Base-by-base conservation (phyloP, 2,888 invertebrate species). In the Horisme vitalbata region DNA sequence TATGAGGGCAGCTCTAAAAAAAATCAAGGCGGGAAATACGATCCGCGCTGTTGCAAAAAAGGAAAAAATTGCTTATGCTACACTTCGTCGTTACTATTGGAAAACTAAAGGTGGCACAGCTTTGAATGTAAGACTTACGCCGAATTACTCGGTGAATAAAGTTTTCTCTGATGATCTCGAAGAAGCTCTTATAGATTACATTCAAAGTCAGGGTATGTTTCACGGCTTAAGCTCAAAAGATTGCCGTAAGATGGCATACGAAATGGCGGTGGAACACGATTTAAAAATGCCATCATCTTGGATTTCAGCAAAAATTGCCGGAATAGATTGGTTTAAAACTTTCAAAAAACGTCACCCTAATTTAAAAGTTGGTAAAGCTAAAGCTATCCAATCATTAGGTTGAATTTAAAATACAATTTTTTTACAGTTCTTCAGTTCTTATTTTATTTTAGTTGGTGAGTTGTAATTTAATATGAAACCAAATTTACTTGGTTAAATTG, bases 91-190 rank as follows among this genome's bases (percentile, higher is more conserved):
- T 10, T 32, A 32, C 8, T 32, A 32, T 32, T 10, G 3, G 10
- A 32, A 18, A 32, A 15, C 32, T 18, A 32, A 32, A 6, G 18
- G 18, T 18, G 18, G 32, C 11, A 15, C 0, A 10, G 18, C 2
- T 10, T 18, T 32, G 18, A 32, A 32, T 18, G 15, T 35, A 35
- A 21, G 23, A 24, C 18, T 28, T 13, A 38, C 30, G 7, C 21
- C 30, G 14, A 38, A 38, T 13, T 28, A 30, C 27, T 21, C 8
- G 11, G 15, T 14, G 5, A 24, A 27, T 10, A 32, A 18, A 32
- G 12, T 41, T 26, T 31, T 41, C 28, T 7, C 41, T 7, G 31
- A 15, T 12, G 32, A 32, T 10, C 32, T 15, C 10, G 32, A 32
- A 18, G 15, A 9, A 32, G 10, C n/a, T 7, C 4, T 32, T 11